A percentile compares a stretch with the other conserved stretches of the same genome.
Conservation (phyloP, 2,797 vertebrate species). For the Dendrocincla fuliginosa region DNA sequence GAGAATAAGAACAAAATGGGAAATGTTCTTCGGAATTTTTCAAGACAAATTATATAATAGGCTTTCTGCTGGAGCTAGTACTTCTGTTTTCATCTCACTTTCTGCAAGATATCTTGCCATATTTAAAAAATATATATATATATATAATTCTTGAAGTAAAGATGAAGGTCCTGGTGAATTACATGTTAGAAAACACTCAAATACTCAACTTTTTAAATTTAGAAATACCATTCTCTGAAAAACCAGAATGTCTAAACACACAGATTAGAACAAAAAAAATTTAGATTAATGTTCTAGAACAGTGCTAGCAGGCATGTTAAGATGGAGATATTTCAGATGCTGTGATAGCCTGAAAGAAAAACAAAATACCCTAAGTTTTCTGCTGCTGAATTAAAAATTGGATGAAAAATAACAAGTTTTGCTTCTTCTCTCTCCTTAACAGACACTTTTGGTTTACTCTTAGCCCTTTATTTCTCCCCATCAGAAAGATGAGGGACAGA, state of each 20-base stretch:
- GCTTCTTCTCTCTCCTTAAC: background rate
- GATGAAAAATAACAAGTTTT: background rate
- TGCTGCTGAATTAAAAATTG: background rate
- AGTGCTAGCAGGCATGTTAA: background rate
- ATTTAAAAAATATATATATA: background rate
- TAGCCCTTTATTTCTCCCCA: background rate
- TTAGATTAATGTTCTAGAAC: background rate
- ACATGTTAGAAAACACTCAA: background rate
- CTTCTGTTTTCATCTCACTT: background rate
- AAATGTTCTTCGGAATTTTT: background rate
- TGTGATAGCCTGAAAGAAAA: background rate
- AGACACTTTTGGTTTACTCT: background rate
- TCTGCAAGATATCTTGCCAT: background rate
- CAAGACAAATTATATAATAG: background rate
- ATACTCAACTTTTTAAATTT: background rate
- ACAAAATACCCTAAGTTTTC: background rate
- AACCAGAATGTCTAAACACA: background rate
- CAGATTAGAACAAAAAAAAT: background rate
- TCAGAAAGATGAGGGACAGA: background rate
- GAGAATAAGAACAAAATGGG: background rate
- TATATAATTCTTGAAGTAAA: background rate
- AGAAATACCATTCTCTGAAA: background rate
- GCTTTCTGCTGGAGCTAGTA: background rate
- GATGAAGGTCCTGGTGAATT: background rate
- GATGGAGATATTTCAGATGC: background rate